A percentile compares a stretch with the other conserved stretches of the same genome.
These are phyloP conservation scores for Pavo muticus DNA, from an alignment of 2,113 vertebrate species.

Conservation along the genomic window DNA sequence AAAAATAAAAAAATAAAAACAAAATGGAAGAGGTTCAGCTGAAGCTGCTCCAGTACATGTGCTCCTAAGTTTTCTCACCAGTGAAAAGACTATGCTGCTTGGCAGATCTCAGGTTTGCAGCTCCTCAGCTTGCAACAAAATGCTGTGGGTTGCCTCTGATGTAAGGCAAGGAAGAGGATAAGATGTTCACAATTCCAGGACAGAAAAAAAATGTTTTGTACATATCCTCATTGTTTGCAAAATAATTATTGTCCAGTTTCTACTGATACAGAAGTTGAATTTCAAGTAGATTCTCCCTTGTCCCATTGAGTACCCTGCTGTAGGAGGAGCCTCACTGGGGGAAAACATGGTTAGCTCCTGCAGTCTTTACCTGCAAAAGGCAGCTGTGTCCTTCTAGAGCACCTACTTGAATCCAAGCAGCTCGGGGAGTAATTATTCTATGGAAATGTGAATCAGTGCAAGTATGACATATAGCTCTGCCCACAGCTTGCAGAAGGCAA, in stretches of 20 bases:
- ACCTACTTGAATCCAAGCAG: background rate
- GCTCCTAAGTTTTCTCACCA: background rate
- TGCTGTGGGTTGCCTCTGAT: background rate
- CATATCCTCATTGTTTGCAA: background rate
- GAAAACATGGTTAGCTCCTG: background rate
- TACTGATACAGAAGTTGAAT: background rate
- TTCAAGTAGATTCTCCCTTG: background rate
- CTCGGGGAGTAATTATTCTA: slow-evolving; percentile 7
- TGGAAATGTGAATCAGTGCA: background rate
- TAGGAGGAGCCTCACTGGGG: background rate
- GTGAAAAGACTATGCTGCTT: background rate
- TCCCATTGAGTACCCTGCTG: background rate
- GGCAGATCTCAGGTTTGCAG: background rate
- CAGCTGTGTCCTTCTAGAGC: background rate
- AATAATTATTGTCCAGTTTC: background rate
- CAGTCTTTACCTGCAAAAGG: background rate
- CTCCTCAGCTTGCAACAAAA: slow-evolving; percentile 6
- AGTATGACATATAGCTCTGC: background rate
- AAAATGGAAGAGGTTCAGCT: background rate
- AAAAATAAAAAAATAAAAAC: background rate
- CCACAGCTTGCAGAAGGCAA: background rate
- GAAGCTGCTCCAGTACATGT: background rate
- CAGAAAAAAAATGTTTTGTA: background rate
- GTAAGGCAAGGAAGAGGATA: background rate
- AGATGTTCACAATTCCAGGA: rapidly evolving